These are phyloP conservation scores for Esox masquinongy DNA, from an alignment of 2,797 vertebrate genomes.

Conservation along the genomic window DNA sequence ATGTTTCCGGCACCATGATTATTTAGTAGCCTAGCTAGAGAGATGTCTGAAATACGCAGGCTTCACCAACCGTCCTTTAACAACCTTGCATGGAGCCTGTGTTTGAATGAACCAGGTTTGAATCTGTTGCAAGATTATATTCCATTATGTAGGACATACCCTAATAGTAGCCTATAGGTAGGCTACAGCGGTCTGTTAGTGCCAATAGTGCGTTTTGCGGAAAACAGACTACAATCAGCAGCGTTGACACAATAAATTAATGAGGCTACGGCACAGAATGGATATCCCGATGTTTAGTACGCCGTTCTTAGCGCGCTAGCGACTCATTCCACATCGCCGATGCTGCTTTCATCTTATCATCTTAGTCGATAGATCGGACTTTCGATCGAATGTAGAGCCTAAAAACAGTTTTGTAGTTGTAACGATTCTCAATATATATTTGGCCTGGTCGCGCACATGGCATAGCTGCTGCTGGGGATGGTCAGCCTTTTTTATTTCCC, in stretches of 20 bases:
- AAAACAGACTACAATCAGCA: background rate
- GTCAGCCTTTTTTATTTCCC: slow-evolving; percentile 28
- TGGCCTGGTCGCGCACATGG: slow-evolving; percentile 54
- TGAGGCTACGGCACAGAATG: background rate
- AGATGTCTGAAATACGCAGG: background rate
- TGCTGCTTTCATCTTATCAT: background rate
- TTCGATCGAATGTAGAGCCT: background rate
- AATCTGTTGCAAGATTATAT: background rate
- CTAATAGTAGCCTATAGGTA: too few species aligned
- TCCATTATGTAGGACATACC: background rate
- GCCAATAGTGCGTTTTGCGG: background rate
- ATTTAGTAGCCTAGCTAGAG: slow-evolving; percentile 27
- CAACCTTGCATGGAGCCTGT: slow-evolving; percentile 55
- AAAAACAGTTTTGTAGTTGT: background rate
- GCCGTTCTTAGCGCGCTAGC: background rate
- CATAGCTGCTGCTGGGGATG: slow-evolving; percentile 32
- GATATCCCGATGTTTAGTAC: background rate
- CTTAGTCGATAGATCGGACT: background rate
- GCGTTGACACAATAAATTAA: background rate
- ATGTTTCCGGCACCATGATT: slow-evolving; percentile 43
- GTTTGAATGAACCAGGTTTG: slow-evolving; percentile 7
- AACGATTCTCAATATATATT: background rate
- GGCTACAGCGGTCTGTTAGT: background rate
- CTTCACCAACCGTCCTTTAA: slow-evolving; percentile 49
- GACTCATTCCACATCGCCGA: too few species aligned